phyloP scores from a whole-genome alignment of 2,888 invertebrate genomes.

The Ophioninae sp. region DNA sequence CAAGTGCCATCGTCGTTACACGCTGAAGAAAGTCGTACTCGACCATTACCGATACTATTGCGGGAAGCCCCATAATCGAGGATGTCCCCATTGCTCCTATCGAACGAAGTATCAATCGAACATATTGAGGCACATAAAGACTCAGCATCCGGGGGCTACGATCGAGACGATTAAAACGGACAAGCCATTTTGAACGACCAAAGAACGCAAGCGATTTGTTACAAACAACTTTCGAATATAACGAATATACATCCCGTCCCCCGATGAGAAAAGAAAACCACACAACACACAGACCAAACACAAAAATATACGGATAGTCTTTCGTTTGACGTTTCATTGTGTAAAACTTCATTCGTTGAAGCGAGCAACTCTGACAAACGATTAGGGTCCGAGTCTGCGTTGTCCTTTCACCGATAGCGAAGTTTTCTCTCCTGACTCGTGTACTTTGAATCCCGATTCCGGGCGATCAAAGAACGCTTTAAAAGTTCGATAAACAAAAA shows the following conservation, averaged over 20 bases:
- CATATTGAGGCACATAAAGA: constrained; percentile 12
- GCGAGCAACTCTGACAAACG: neutral
- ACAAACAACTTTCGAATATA: neutral
- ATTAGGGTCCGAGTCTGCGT: neutral
- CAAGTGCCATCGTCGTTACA: constrained; percentile 75
- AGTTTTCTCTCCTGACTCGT: too few relatives aligned
- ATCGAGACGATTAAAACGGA: neutral
- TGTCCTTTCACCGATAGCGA: neutral
- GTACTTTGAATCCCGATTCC: too few relatives aligned
- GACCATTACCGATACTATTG: constrained; percentile 78
- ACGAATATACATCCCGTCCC: neutral
- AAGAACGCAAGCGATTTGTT: neutral
- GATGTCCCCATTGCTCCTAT: constrained; percentile 76
- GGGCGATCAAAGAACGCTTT: neutral
- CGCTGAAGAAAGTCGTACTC: constrained; percentile 75
- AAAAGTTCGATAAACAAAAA: neutral
- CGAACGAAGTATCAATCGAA: constrained; percentile 73
- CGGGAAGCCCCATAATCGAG: constrained; percentile 75
- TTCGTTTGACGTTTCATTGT: neutral
- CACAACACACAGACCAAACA: neutral
- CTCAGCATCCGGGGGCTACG: neutral
- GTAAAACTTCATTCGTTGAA: neutral
- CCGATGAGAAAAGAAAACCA: neutral
- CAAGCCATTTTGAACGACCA: neutral
- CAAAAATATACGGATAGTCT: neutral